Evolutionary conservation across 2,797 vertebrate genomes (phyloP).

Genomic region (Chelon labrosus): DNA sequence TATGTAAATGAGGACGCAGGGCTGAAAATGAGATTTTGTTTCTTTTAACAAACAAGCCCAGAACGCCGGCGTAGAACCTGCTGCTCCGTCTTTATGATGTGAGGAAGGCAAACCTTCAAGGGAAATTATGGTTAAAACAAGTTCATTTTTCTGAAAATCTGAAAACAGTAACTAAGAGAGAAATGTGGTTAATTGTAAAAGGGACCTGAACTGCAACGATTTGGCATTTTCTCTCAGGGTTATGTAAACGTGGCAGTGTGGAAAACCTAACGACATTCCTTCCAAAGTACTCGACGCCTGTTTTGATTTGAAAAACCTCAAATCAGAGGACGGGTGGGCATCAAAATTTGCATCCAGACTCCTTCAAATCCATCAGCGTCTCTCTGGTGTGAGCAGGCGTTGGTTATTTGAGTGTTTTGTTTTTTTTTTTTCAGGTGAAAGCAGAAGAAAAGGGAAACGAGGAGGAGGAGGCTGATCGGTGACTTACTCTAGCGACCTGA

Average conservation of each 20-base stretch:
- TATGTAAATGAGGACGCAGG: conserved; percentile 63
- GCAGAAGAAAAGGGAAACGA: not conserved
- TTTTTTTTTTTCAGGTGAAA: not conserved
- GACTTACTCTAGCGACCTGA: conserved; percentile 94
- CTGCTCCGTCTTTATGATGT: conserved; percentile 29
- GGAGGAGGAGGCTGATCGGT: too few species aligned
- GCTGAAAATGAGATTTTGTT: conserved; percentile 63
- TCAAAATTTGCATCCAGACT: too few species aligned
- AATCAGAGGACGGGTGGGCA: too few species aligned
- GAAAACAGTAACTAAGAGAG: too few species aligned
- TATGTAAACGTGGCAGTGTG: too few species aligned
- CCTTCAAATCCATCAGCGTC: too few species aligned
- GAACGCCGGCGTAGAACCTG: conserved; percentile 22
- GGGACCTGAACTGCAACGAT: too few species aligned
- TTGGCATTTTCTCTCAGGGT: too few species aligned
- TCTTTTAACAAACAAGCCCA: conserved; percentile 52
- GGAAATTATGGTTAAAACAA: not conserved
- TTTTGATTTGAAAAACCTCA: too few species aligned
- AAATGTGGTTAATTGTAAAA: too few species aligned
- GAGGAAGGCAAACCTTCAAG: not conserved
- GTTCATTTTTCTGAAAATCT: not conserved
- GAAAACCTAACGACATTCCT: not conserved
- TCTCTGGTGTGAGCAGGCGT: too few species aligned
- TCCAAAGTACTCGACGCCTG: not conserved
- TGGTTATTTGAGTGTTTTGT: too few species aligned